A percentile compares a stretch with the other conserved stretches of the same genome.
Conservation (phyloP, 2,113 vertebrate species). For the Strix aluco region DNA sequence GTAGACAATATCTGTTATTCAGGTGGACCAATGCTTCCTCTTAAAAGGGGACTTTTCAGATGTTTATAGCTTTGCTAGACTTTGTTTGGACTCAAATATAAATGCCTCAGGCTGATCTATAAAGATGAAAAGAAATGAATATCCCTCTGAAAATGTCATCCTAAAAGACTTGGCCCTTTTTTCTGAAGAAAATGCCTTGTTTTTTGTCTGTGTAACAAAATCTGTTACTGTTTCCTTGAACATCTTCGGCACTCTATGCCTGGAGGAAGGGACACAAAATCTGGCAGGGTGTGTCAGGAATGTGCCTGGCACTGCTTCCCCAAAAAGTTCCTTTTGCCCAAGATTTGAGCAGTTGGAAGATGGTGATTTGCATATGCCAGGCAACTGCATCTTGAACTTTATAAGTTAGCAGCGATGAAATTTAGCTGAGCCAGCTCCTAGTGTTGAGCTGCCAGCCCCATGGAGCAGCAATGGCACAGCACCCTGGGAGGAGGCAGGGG, state of each 20-base stretch:
- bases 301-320: background rate
- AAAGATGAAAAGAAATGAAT: slow-evolving; percentile 34
- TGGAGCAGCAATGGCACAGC: background rate
- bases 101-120: slow-evolving; percentile 24
- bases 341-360: background rate
- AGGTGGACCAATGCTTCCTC: background rate
- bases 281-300: background rate
- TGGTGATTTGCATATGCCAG: background rate
- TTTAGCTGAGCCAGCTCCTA: background rate
- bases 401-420: background rate
- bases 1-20: background rate
- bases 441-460: background rate
- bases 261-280: background rate
- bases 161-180: background rate
- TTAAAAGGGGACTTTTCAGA: background rate
- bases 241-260: background rate
- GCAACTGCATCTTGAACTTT: background rate
- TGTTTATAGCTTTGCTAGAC: slow-evolving; percentile 23
- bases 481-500: background rate
- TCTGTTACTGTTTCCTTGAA: slow-evolving; percentile 22
- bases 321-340: background rate
- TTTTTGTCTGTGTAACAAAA: slow-evolving; percentile 19
- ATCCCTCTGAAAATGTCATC: slow-evolving; percentile 20
- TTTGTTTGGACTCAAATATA: slow-evolving; percentile 13
- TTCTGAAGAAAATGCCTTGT: background rate